phyloP scores from a whole-genome alignment of 2,888 invertebrate genomes.

The Scelioninae gen. 1 region DNA sequence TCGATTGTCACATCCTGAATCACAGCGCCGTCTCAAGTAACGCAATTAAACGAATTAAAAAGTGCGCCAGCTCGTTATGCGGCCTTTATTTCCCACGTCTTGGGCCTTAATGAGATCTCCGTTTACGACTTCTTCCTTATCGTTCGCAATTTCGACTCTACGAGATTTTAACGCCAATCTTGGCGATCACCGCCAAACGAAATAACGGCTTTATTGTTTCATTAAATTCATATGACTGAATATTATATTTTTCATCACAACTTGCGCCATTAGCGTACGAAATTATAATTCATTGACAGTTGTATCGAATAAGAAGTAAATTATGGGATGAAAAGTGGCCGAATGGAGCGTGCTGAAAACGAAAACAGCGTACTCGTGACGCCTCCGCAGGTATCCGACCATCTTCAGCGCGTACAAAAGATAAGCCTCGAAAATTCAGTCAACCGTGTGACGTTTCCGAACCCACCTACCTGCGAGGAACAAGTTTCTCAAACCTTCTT shows the following conservation, averaged over 20 bases:
- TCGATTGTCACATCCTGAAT: constrained; percentile 43
- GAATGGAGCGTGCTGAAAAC: not conserved
- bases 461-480: constrained; percentile 41
- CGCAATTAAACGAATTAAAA: constrained; percentile 63
- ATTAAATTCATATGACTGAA: constrained; percentile 25
- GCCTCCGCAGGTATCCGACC: constrained; percentile 37
- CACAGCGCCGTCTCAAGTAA: constrained; percentile 43
- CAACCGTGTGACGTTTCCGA: constrained; percentile 33
- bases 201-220: constrained; percentile 44
- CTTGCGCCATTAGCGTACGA: not conserved
- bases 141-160: constrained; percentile 45
- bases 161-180: constrained; percentile 37
- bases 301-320: constrained; percentile 4
- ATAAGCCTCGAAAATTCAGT: constrained; percentile 58
- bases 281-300: constrained; percentile 30
- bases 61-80: constrained; percentile 54
- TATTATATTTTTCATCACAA: constrained; percentile 16
- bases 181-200: constrained; percentile 27
- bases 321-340: constrained; percentile 4
- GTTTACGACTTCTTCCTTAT: constrained; percentile 56
- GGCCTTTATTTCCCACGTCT: constrained; percentile 66
- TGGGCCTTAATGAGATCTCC: constrained; percentile 56
- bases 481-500: constrained; percentile 43
- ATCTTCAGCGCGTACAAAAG: constrained; percentile 17
- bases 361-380: constrained; percentile 13